phyloP scores from a whole-genome alignment of 1,140 invertebrate species.

The Apis mellifera region Amel_HAv3.1 CM009938.2:6643001-6643500 shows the following conservation, averaged over 20 bases:
- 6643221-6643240: too few relatives aligned
- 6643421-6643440: neutral
- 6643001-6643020: slow-evolving; percentile 17
- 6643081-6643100: neutral
- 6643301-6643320: neutral
- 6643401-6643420: neutral
- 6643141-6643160: too few relatives aligned
- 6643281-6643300: too few relatives aligned
- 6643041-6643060: slow-evolving; percentile 16
- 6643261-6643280: too few relatives aligned
- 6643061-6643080: neutral
- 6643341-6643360: slow-evolving; percentile 15
- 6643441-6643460: slow-evolving; percentile 15
- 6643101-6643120: neutral
- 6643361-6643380: slow-evolving; percentile 1
- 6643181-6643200: slow-evolving; percentile 25
- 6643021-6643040: slow-evolving; percentile 12
- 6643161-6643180: neutral
- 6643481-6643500: slow-evolving; percentile 2
- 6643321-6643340: slow-evolving; percentile 18
- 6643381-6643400: neutral
- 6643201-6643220: neutral
- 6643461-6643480: neutral
- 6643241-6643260: neutral
- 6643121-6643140: neutral